phyloP scores from a whole-genome alignment of 92 coral and sea anemone genomes.

The Palythoa grandiflora region DNA sequence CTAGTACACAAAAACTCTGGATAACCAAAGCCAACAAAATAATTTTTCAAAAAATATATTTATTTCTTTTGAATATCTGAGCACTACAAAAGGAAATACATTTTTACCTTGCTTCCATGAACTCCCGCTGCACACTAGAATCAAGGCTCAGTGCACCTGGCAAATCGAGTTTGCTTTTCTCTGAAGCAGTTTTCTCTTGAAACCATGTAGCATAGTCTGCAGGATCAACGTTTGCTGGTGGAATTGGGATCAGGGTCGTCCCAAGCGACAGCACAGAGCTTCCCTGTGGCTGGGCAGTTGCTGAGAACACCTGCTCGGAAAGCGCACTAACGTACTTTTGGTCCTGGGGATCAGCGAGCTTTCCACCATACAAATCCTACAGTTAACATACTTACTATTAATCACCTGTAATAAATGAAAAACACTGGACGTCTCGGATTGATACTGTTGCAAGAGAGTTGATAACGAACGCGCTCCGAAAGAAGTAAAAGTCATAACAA shows the following conservation, averaged over 20 bases:
- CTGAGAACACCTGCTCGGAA: constrained; percentile 67
- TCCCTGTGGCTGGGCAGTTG: constrained; percentile 75
- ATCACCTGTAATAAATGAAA: background rate
- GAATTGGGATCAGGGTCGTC: constrained; percentile 80
- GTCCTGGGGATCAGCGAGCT: constrained; percentile 86
- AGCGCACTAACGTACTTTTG: constrained; percentile 75
- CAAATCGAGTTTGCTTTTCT: constrained; percentile 54
- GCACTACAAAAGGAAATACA: background rate
- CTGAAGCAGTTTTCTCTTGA: constrained; percentile 81
- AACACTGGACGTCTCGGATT: background rate
- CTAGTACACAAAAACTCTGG: too few relatives aligned
- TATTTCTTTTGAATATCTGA: too few relatives aligned
- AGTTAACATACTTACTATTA: background rate
- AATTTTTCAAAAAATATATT: too few relatives aligned
- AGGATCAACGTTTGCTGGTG: constrained; percentile 96
- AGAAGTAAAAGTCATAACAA: too few relatives aligned
- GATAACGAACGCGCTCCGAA: background rate
- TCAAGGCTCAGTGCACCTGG: constrained; percentile 84
- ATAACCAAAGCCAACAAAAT: too few relatives aligned
- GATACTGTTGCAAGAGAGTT: background rate
- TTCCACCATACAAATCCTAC: constrained; percentile 92
- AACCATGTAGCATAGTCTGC: constrained; percentile 91
- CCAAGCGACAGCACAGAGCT: constrained; percentile 82
- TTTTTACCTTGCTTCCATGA: constrained; percentile 81
- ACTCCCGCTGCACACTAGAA: constrained; percentile 79